These are phyloP conservation scores for Amphiura filiformis DNA, from an alignment of 35 echinoderm and acorn worm genomes.

Conservation along the genomic window DNA sequence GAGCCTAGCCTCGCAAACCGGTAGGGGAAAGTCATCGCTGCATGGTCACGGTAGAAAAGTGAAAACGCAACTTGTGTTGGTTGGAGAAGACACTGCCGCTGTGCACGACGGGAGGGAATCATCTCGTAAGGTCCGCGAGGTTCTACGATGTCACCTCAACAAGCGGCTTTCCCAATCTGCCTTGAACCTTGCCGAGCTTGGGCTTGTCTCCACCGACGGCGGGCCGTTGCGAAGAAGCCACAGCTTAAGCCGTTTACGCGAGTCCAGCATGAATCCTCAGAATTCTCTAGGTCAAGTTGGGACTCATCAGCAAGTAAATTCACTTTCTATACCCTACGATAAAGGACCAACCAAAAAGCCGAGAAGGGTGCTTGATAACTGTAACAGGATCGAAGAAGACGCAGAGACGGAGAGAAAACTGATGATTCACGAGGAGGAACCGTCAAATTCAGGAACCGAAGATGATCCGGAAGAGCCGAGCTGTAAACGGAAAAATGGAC, in stretches of 20 bases:
- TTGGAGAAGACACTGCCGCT: not conserved
- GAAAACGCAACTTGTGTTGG: not conserved
- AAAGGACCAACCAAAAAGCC: not conserved
- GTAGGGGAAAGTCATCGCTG: not conserved
- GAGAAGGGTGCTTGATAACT: not conserved
- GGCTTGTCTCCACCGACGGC: constrained; percentile 14
- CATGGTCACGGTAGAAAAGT: constrained; percentile 3
- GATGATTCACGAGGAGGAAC: not conserved
- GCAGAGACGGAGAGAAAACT: not conserved
- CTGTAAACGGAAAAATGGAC: not conserved
- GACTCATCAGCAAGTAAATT: not conserved
- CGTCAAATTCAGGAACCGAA: not conserved
- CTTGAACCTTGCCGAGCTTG: constrained; percentile 79
- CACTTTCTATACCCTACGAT: not conserved
- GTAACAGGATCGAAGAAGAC: not conserved
- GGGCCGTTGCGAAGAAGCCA: constrained; percentile 66
- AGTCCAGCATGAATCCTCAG: not conserved
- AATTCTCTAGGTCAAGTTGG: not conserved
- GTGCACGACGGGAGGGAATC: constrained; percentile 41
- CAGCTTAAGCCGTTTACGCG: constrained; percentile 65
- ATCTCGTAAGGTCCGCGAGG: constrained; percentile 81
- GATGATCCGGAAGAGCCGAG: not conserved
- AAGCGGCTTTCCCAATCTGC: constrained; percentile 82
- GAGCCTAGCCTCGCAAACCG: constrained; percentile 24
- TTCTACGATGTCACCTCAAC: constrained; percentile 84